Percentiles rank a stretch among this genome's conserved stretches.
Evolutionary conservation across 2,797 vertebrate species (phyloP).

Genomic region (Takifugu rubripes): DNA sequence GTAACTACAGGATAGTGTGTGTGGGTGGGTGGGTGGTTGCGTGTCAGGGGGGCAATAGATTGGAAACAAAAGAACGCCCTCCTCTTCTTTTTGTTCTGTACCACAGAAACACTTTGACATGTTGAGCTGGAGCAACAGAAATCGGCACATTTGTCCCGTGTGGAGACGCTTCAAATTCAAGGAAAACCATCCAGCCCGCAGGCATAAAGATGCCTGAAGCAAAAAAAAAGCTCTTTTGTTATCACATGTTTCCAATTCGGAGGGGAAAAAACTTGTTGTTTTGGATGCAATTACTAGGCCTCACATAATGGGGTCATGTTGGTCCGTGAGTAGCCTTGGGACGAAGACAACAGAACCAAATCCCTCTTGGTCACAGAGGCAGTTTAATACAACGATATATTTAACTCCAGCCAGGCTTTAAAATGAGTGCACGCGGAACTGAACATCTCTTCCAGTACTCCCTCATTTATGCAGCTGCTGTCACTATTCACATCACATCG

Average conservation of each 20-base stretch:
- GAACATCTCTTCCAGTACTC: not conserved
- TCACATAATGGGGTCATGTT: constrained; percentile 58
- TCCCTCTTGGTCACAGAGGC: constrained; percentile 12
- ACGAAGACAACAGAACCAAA: constrained; percentile 38
- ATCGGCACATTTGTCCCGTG: constrained; percentile 21
- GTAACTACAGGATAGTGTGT: constrained; percentile 28
- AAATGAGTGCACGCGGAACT: constrained; percentile 6
- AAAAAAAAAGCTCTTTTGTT: not conserved
- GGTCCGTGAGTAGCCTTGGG: constrained; percentile 29
- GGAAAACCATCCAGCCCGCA: constrained; percentile 1
- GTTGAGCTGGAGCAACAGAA: constrained; percentile 10
- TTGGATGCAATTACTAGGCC: constrained; percentile 47
- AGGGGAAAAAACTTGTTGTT: constrained; percentile 27
- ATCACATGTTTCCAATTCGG: constrained; percentile 30
- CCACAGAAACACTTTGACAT: constrained; percentile 13
- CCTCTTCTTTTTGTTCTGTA: constrained; percentile 19
- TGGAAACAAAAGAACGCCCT: constrained; percentile 46
- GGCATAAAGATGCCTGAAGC: constrained; percentile 1
- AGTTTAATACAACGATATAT: constrained; percentile 30
- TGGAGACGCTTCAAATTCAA: constrained; percentile 28
- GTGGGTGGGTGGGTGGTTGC: not conserved
- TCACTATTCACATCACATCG: constrained; percentile 13
- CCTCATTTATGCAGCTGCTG: not conserved
- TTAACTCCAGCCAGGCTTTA: constrained; percentile 22
- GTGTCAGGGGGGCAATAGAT: constrained; percentile 20